Evolutionary conservation across 2,797 vertebrate genomes (phyloP), one percentile per base, ranked within the genome.

Genomic region (Tachyglossus aculeatus): DNA sequence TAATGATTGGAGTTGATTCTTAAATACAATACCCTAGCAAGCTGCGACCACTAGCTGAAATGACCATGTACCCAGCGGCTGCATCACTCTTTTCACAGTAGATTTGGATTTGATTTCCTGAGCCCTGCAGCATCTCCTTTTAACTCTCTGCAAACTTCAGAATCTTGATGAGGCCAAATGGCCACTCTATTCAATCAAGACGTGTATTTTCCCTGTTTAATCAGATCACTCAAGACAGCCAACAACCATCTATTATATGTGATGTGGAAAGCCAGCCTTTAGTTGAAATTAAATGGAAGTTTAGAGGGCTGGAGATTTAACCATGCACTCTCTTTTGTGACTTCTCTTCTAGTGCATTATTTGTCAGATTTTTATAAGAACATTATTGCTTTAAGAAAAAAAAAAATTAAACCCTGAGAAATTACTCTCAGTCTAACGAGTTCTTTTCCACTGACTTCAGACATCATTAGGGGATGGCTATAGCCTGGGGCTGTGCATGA

Each of bases 391-490:
- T 95, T 95, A 94, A 95, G 92, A 94, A 90, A 88, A 90, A 91
- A 79, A 93, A 95, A 96, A 95, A 91, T 91, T 94, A 96, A 96
- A 93, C 90, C 92, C 92, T 87, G 92, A 95, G 96, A 98, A 98
- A 98, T 96, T 95, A 96, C 95, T 97, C 93, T 93, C 94, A 93
- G 93, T 95, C 95, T 98, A 98, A 97, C 94, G 94, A 96, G 95
- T 95, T 95, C 95, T 96, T 94, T 95, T 95, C 92, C 93, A 94
- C 94, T 95, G 93, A 94, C 95, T 96, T 95, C 94, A 96, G 96
- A 97, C 95, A 98, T 99, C 96, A 97, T 98, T 98, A 97, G 94
- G 94, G 93, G 94, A 94, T 92, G 94, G 94, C 95, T 96, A 91
- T 96, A 94, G 97, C 97, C 96, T 8, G 90, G 67, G 96, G 97